Conservation (phyloP, 2,888 invertebrate species). For the Augochlorella aurata region DNA sequence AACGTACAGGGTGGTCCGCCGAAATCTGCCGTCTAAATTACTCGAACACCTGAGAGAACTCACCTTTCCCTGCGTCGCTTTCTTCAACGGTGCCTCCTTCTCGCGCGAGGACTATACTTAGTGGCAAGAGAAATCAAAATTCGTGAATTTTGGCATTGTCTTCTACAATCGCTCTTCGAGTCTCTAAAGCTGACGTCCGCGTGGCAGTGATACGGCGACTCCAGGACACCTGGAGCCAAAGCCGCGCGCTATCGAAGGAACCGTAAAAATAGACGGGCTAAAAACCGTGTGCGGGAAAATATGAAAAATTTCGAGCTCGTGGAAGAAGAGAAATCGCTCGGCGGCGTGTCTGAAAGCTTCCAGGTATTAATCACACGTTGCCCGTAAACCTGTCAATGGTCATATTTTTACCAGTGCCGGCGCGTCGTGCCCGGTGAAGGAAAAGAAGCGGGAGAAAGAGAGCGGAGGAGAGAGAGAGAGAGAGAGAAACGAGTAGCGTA, state of each 20-base stretch:
- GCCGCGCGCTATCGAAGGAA: background rate
- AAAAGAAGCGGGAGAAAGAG: constrained; percentile 1
- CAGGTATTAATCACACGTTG: constrained; percentile 18
- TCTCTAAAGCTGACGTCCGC: background rate
- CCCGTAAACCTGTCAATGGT: constrained; percentile 33
- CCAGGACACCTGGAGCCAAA: background rate
- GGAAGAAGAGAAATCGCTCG: constrained; percentile 26
- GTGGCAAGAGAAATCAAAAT: no score
- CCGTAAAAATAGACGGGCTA: constrained; percentile 2
- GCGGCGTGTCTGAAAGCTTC: constrained; percentile 16
- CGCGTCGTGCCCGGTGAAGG: constrained; percentile 10
- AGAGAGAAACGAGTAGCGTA: background rate
- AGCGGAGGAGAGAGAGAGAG: background rate
- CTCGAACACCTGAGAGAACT: no score
- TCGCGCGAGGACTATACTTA: no score
- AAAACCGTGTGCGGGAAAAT: background rate
- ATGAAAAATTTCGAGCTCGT: constrained; percentile 5
- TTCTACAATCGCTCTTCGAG: no score
- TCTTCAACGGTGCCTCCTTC: no score
- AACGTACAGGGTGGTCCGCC: no score
- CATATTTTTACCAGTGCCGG: constrained; percentile 27
- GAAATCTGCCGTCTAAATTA: no score
- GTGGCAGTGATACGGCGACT: background rate
- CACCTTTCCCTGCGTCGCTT: no score
- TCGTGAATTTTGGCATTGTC: no score